phyloP scores from a whole-genome alignment of 2,113 vertebrate species.

The Anolis sagrei region DNA sequence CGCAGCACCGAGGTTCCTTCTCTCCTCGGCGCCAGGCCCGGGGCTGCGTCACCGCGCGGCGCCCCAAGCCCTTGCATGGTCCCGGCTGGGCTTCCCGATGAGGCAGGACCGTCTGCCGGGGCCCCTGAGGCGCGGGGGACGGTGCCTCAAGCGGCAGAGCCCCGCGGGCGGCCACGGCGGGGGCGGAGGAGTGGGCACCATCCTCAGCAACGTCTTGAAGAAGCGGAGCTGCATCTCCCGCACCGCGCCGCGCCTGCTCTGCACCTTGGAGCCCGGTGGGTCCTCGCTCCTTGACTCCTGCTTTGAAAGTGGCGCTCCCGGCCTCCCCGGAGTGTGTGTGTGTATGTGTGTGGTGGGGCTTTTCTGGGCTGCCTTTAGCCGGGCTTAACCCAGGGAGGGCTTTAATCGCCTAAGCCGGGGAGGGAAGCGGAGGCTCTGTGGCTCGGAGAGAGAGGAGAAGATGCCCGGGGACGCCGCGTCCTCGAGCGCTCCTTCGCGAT shows the following conservation, averaged over 20 bases:
- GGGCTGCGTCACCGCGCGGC: too few relatives aligned
- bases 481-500: neutral
- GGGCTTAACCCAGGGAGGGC: neutral
- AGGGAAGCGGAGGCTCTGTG: neutral
- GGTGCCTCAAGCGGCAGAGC: constrained; percentile 81
- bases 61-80: too few relatives aligned
- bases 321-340: too few relatives aligned
- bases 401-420: constrained; percentile 28
- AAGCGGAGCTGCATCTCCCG: constrained; percentile 94
- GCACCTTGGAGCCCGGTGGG: constrained; percentile 96
- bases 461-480: neutral
- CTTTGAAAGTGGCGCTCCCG: constrained; percentile 15
- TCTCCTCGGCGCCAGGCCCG: too few relatives aligned
- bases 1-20: too few relatives aligned
- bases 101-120: constrained; percentile 84
- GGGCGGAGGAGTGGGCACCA: constrained; percentile 85
- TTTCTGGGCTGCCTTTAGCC: neutral
- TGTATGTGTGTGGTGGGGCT: neutral
- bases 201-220: constrained; percentile 95
- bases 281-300: too few relatives aligned
- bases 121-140: constrained; percentile 84
- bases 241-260: constrained; percentile 93
- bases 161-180: constrained; percentile 72
- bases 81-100: constrained; percentile 74
- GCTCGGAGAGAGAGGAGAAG: too few relatives aligned